These are phyloP conservation scores for Dryomyza anilis DNA, from an alignment of 2,888 invertebrate genomes.

Conservation along the genomic window DNA sequence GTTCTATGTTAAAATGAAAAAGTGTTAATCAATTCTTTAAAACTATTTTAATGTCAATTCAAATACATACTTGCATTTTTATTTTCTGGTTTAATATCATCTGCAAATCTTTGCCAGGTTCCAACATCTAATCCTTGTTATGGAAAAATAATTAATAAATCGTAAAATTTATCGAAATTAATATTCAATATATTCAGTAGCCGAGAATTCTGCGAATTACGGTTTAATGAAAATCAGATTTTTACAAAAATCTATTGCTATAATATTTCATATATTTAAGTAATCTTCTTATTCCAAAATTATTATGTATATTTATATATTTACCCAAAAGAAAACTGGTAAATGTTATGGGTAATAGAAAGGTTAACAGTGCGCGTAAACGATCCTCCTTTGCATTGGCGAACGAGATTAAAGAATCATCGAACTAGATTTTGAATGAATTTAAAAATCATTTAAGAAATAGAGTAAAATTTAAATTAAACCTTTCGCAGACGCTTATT, in stretches of 20 bases:
- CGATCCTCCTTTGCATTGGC: constrained; percentile 50
- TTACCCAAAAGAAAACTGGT: constrained; percentile 48
- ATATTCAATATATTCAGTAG: too few species aligned
- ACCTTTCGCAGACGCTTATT: constrained; percentile 54
- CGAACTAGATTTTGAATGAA: constrained; percentile 42
- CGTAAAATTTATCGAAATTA: too few species aligned
- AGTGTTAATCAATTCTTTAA: too few species aligned
- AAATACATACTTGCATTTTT: constrained; percentile 52
- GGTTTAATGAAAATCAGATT: too few species aligned
- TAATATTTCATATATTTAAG: too few species aligned
- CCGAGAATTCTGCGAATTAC: too few species aligned
- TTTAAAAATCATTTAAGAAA: neutral
- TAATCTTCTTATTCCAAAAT: too few species aligned
- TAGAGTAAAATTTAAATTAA: constrained; percentile 5
- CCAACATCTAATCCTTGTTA: constrained; percentile 51
- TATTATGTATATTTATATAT: too few species aligned
- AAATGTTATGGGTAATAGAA: constrained; percentile 41
- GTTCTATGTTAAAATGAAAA: constrained; percentile 42
- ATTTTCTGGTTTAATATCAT: constrained; percentile 41
- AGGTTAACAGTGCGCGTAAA: constrained; percentile 47
- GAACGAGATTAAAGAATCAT: constrained; percentile 49
- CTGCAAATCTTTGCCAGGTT: constrained; percentile 54
- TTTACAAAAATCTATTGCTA: too few species aligned
- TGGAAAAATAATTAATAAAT: constrained; percentile 2
- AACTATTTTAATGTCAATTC: too few species aligned